phyloP scores from a whole-genome alignment of 2,113 vertebrate genomes.

The Accipiter virgatus region DNA sequence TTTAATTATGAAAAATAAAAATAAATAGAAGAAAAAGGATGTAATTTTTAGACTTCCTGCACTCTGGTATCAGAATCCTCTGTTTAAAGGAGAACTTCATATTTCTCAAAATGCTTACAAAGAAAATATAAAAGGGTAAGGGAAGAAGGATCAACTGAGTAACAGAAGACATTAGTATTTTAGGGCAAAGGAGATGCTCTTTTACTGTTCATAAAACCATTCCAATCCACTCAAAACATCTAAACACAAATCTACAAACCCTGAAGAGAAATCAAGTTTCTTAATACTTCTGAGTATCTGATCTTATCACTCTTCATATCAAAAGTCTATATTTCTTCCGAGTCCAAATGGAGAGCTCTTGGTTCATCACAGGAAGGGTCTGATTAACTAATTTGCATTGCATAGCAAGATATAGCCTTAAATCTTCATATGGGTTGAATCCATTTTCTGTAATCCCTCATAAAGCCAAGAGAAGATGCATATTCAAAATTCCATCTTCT shows the following conservation, averaged over 20 bases:
- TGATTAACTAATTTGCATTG: background rate
- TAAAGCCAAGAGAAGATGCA: background rate
- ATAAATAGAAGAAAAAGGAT: background rate
- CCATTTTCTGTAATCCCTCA: background rate
- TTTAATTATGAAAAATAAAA: conserved; percentile 23
- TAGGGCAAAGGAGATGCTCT: background rate
- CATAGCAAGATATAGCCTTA: background rate
- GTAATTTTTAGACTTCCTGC: conserved; percentile 9
- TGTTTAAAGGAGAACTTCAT: background rate
- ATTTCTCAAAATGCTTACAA: background rate
- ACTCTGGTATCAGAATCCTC: background rate
- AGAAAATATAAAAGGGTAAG: background rate
- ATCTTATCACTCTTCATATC: background rate
- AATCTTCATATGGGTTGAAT: background rate
- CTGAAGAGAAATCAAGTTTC: background rate
- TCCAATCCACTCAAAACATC: background rate
- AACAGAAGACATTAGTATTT: background rate
- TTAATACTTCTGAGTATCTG: background rate
- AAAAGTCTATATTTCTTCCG: background rate
- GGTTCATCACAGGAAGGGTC: background rate
- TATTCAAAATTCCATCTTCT: background rate
- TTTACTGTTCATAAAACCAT: background rate
- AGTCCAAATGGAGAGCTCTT: background rate
- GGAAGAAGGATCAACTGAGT: background rate
- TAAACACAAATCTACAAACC: background rate